Evolutionary conservation across 2,797 vertebrate genomes (phyloP).

Genomic region (Chromobotia macracanthus): DNA sequence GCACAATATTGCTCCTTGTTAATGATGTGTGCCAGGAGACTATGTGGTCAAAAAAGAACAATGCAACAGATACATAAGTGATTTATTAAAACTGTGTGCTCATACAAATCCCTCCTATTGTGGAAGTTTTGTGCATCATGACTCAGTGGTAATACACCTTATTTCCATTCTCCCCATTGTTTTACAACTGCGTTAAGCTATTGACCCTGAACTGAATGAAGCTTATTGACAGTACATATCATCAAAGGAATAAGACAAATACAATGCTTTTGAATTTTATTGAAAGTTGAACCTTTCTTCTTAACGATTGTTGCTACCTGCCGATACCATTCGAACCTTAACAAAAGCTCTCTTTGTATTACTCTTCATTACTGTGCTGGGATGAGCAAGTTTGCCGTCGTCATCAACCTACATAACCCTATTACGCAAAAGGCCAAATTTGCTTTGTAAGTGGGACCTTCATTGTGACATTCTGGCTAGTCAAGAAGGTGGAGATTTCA

Average conservation of each 20-base stretch:
- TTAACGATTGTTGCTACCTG: conserved; percentile 21
- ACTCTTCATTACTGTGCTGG: conserved; percentile 22
- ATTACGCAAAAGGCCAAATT: conserved; percentile 45
- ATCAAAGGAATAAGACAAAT: conserved; percentile 41
- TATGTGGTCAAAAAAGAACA: conserved; percentile 10
- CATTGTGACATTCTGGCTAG: conserved; percentile 40
- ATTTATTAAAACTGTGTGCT: neutral
- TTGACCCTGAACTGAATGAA: conserved; percentile 26
- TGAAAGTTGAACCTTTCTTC: conserved; percentile 21
- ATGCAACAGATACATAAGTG: neutral
- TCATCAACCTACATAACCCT: conserved; percentile 41
- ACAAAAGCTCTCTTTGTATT: conserved; percentile 42
- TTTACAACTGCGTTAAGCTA: neutral
- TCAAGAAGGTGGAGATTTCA: conserved; percentile 45
- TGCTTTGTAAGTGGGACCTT: conserved; percentile 32
- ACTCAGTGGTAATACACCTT: neutral
- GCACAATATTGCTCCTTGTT: neutral
- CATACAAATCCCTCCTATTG: neutral
- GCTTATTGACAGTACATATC: conserved; percentile 8
- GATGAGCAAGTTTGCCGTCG: conserved; percentile 29
- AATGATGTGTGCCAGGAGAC: conserved; percentile 12
- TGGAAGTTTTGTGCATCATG: neutral
- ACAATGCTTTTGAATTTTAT: conserved; percentile 32
- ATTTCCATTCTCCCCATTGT: conserved; percentile 26
- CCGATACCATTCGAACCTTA: neutral